Percentiles rank a stretch among this genome's conserved stretches.
Evolutionary conservation across 2,888 invertebrate genomes (phyloP).

Genomic region (Augiades crinisus): DNA sequence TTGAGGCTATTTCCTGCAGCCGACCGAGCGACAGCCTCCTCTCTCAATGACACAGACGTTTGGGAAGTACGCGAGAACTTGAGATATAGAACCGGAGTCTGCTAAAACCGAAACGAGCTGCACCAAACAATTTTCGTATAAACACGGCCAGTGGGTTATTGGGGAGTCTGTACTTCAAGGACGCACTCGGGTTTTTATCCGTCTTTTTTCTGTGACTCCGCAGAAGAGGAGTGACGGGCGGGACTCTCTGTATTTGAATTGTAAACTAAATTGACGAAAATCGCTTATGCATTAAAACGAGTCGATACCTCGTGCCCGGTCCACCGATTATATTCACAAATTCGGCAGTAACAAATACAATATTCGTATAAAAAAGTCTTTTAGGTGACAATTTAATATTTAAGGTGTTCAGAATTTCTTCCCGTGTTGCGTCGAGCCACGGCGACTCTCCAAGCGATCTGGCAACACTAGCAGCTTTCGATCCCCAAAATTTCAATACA

Average conservation of each 20-base stretch:
- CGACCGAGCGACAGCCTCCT: background rate
- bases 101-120: background rate
- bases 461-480: background rate
- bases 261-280: conserved; percentile 62
- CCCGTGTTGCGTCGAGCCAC: background rate
- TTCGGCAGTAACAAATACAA: conserved; percentile 41
- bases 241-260: conserved; percentile 54
- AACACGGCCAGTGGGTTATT: conserved; percentile 63
- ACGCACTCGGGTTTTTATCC: conserved; percentile 41
- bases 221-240: conserved; percentile 38
- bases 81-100: background rate
- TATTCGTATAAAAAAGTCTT: conserved; percentile 34
- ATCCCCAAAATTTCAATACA: conserved; percentile 9
- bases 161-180: conserved; percentile 49
- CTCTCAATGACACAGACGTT: background rate
- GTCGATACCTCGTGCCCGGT: conserved; percentile 38
- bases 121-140: conserved; percentile 24
- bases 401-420: conserved; percentile 10
- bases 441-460: background rate
- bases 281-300: conserved; percentile 58
- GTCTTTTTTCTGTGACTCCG: conserved; percentile 37
- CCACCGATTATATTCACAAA: conserved; percentile 62
- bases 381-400: conserved; percentile 21
- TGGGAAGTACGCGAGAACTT: background rate
- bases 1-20: no score